Evolutionary conservation across 2,113 vertebrate genomes (phyloP), one percentile per base, ranked within the genome.

Genomic region (Gnathonemus echidnorhynchus): DNA sequence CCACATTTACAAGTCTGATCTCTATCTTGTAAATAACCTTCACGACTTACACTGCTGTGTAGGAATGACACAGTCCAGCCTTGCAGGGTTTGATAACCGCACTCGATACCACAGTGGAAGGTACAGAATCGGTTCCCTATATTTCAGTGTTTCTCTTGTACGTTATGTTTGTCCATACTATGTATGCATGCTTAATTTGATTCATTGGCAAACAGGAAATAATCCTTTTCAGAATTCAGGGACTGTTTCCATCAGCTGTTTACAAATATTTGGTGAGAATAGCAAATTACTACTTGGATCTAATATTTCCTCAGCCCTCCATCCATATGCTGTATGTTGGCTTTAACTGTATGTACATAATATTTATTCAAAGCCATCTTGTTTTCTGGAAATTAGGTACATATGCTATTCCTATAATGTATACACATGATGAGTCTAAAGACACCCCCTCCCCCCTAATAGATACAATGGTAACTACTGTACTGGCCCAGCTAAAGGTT

Each of bases 311-410:
- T 42, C 83, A 85, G 45, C 21, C 83, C 42, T 85, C 45, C 45
- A 85, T n/a, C 83, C 83, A 85, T 85, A n/a, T 85, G 83, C 83
- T 85, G 24, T 85, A 24, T 48, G 83, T 85, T 46, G 83, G 83
- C 35, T 48, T 3, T 84, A 84, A 48, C 35, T 84, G 21, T n/a
- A 45, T 84, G 19, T 48, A 84, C 80, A 48, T 84, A 11, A n/a
- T n/a, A 84, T 48, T 84, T 84, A 46, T 48, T 48, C 35, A 84
- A 84, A 84, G 17, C 80, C 80, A 48, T 84, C 70, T 19, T 15
- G 31, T 39, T 77, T 77, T 77, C 48, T 48, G 80, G 5, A 84
- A 21, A 46, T 84, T 39, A 84, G 39, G 39, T 10, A 21, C 80
- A 84, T 84, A 46, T 84, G 21, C 35, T 46, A 24, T 48, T 10